These are phyloP conservation scores for Drosophila santomea DNA, from an alignment of 1,140 invertebrate species.

Conservation along the genomic window DNA sequence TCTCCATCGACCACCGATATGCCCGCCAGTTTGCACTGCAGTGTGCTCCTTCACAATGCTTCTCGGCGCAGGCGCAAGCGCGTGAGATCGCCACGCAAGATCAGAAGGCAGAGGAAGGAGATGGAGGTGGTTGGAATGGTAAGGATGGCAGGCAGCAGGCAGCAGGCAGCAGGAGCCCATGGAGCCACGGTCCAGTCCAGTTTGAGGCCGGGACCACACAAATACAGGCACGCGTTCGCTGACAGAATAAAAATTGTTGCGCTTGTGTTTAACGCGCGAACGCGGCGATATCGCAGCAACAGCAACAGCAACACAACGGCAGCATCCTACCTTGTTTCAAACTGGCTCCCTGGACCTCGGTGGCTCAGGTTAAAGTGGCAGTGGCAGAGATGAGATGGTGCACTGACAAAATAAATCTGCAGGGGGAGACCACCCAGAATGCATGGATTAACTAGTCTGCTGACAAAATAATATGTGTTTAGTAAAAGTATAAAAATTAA, in stretches of 20 bases:
- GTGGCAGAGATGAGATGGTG: constrained; percentile 34
- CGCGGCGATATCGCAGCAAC: constrained; percentile 77
- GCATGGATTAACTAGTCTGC: too few species aligned
- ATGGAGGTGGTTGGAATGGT: constrained; percentile 15
- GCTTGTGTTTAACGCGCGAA: constrained; percentile 85
- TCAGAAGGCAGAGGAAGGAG: constrained; percentile 35
- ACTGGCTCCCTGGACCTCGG: constrained; percentile 70
- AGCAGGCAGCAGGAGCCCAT: constrained; percentile 22
- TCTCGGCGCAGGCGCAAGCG: constrained; percentile 66
- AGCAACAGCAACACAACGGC: constrained; percentile 27
- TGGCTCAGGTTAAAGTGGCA: constrained; percentile 69
- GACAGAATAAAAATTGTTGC: constrained; percentile 85
- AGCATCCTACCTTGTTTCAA: constrained; percentile 73
- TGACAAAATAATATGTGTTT: too few species aligned
- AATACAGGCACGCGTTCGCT: constrained; percentile 85
- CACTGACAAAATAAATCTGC: background rate
- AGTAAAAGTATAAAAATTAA: too few species aligned
- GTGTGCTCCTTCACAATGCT: constrained; percentile 29
- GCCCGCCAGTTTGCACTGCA: constrained; percentile 53
- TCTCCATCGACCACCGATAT: constrained; percentile 51
- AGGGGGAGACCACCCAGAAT: too few species aligned
- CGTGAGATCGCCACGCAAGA: constrained; percentile 82
- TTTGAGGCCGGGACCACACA: constrained; percentile 83
- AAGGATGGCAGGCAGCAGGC: constrained; percentile 23
- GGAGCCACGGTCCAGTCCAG: constrained; percentile 54